phyloP scores from a whole-genome alignment of 2,797 vertebrate species.

The Smutsia gigantea region DNA sequence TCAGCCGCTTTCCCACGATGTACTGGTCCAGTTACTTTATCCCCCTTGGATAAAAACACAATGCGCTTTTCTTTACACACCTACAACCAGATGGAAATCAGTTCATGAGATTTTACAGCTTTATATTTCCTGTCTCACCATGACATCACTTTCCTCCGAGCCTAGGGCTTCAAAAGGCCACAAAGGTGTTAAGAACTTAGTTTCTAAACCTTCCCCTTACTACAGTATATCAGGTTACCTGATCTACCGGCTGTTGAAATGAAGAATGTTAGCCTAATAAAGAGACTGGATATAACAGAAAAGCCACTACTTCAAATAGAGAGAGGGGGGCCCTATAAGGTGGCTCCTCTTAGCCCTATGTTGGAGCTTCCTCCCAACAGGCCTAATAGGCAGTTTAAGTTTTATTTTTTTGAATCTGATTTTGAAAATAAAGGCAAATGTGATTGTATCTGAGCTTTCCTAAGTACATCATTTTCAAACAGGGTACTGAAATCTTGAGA shows the following conservation, averaged over 20 bases:
- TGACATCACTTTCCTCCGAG: constrained; percentile 66
- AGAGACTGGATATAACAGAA: background rate
- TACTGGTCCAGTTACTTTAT: background rate
- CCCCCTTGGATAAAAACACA: constrained; percentile 39
- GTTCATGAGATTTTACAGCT: constrained; percentile 68
- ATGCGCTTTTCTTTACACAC: constrained; percentile 55
- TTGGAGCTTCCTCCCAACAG: background rate
- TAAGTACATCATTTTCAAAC: constrained; percentile 17
- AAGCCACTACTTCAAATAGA: background rate
- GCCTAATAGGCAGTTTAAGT: background rate
- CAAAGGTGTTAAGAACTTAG: constrained; percentile 68
- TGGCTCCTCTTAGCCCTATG: background rate
- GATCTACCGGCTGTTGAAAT: constrained; percentile 8
- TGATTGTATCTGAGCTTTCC: background rate
- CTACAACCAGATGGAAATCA: constrained; percentile 59
- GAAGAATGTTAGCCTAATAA: constrained; percentile 22
- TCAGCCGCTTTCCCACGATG: constrained; percentile 37
- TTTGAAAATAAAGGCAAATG: constrained; percentile 45
- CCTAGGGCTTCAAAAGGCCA: constrained; percentile 59
- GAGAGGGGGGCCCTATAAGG: background rate
- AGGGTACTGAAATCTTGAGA: background rate
- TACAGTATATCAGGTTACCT: background rate
- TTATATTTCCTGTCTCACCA: constrained; percentile 73
- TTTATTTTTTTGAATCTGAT: constrained; percentile 15
- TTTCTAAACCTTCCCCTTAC: constrained; percentile 57